Evolutionary conservation across 1,140 invertebrate genomes (phyloP).

Genomic region (Leptestheria dahalacensis): DNA sequence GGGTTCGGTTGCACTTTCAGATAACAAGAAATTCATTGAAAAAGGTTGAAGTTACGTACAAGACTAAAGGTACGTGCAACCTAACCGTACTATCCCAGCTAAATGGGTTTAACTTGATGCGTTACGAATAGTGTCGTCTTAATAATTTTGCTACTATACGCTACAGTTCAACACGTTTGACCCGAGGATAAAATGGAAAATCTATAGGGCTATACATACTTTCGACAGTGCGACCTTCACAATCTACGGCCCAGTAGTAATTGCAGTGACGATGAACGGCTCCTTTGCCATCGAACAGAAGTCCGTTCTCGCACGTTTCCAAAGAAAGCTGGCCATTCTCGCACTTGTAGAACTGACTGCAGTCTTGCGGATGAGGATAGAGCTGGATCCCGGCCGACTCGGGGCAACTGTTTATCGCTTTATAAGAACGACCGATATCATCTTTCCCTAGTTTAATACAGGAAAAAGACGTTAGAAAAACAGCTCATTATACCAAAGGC

Average conservation of each 20-base stretch:
- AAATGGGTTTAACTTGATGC: too few species aligned
- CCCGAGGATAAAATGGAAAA: too few species aligned
- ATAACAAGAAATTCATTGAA: not conserved
- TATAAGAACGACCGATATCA: not conserved
- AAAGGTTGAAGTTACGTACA: not conserved
- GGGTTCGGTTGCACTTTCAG: constrained; percentile 54
- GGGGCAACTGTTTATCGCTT: constrained; percentile 35
- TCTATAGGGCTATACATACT: constrained; percentile 37
- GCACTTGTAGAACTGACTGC: constrained; percentile 76
- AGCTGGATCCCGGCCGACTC: constrained; percentile 55
- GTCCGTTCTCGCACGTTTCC: constrained; percentile 82
- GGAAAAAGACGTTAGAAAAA: too few species aligned
- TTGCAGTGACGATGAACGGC: constrained; percentile 80
- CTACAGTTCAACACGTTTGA: too few species aligned
- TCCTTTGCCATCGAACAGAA: constrained; percentile 77
- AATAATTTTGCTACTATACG: too few species aligned
- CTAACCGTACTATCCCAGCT: too few species aligned
- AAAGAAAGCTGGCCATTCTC: constrained; percentile 75
- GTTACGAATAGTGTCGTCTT: too few species aligned
- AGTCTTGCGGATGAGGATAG: constrained; percentile 66
- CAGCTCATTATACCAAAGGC: too few species aligned
- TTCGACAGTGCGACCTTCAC: constrained; percentile 63
- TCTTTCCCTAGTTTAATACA: too few species aligned
- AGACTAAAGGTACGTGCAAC: not conserved
- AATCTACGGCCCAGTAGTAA: constrained; percentile 82